Percentiles rank a stretch among this genome's conserved stretches.
Evolutionary conservation across 2,888 invertebrate genomes (phyloP).

Genomic region (Erebia ligea): DNA sequence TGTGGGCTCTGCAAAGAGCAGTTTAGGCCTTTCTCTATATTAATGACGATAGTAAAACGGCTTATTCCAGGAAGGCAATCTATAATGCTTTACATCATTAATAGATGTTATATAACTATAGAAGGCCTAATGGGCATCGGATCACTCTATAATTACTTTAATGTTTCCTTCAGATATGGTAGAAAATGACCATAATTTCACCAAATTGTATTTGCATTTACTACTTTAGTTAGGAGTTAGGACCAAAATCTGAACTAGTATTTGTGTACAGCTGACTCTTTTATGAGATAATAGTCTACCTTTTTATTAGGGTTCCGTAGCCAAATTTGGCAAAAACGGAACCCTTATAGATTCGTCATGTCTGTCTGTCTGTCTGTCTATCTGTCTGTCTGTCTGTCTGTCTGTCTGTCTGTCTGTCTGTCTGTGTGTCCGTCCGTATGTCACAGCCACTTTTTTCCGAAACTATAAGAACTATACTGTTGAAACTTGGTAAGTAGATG

Average conservation of each 20-base stretch:
- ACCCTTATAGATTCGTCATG: too few relatives aligned
- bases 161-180: constrained; percentile 9
- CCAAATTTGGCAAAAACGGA: too few relatives aligned
- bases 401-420: too few relatives aligned
- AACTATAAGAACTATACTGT: too few relatives aligned
- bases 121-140: not conserved
- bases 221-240: not conserved
- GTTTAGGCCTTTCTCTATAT: constrained; percentile 3
- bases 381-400: too few relatives aligned
- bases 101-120: constrained; percentile 2
- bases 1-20: not conserved
- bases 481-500: too few relatives aligned
- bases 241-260: not conserved
- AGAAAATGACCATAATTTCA: not conserved
- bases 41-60: constrained; percentile 2
- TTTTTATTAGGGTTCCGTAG: too few relatives aligned
- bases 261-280: not conserved
- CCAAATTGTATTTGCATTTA: not conserved
- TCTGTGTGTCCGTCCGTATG: too few relatives aligned
- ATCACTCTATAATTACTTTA: not conserved
- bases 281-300: too few relatives aligned
- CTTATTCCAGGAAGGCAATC: constrained; percentile 2
- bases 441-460: too few relatives aligned
- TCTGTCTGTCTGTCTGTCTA: too few relatives aligned
- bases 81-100: not conserved